These are phyloP conservation scores for Rhinoraja longicauda DNA, from an alignment of 2,797 vertebrate species.

Conservation along the genomic window DNA sequence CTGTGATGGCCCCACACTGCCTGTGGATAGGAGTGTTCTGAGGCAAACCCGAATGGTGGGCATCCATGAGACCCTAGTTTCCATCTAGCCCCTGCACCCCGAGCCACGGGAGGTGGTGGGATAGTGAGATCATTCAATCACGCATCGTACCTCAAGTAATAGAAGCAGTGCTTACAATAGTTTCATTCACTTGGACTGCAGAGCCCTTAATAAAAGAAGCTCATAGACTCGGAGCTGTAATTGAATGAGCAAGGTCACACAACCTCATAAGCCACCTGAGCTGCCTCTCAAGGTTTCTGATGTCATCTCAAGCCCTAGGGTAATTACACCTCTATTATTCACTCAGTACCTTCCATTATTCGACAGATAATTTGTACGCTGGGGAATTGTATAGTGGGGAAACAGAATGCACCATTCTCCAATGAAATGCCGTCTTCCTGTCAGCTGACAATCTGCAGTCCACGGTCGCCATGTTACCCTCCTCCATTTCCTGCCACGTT, in stretches of 20 bases:
- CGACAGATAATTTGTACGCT: constrained; percentile 21
- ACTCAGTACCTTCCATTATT: not conserved
- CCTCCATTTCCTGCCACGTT: not conserved
- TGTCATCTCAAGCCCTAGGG: not conserved
- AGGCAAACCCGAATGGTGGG: too few species aligned
- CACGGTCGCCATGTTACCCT: not conserved
- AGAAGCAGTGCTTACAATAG: not conserved
- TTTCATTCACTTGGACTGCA: not conserved
- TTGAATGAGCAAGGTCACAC: constrained; percentile 16
- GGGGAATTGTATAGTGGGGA: constrained; percentile 14
- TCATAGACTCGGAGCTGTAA: not conserved
- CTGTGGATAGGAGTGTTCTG: too few species aligned
- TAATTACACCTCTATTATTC: constrained; percentile 22
- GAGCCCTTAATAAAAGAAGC: too few species aligned
- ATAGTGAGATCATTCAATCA: not conserved
- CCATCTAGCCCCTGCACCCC: too few species aligned
- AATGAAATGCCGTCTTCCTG: not conserved
- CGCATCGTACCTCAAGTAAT: not conserved
- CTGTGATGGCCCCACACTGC: too few species aligned
- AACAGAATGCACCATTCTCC: not conserved
- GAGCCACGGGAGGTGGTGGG: not conserved
- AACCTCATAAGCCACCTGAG: constrained; percentile 22
- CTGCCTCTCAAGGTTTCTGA: not conserved
- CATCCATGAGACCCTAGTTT: too few species aligned
- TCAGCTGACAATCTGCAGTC: not conserved